Evolutionary conservation across 2,797 vertebrate genomes (phyloP).

Genomic region (Nothura maculosa): DNA sequence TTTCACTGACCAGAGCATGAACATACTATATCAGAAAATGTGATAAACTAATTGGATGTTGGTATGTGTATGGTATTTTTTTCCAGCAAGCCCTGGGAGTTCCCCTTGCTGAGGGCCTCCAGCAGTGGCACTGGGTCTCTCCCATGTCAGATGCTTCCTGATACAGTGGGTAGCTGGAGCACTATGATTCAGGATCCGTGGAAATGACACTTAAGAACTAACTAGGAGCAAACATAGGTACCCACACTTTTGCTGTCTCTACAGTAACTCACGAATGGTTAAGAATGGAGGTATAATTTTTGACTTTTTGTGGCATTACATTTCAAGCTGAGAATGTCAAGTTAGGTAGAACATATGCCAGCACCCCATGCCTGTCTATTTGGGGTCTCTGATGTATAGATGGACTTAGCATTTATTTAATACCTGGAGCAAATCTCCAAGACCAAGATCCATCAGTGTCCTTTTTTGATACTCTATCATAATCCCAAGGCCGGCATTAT

Average conservation of each 20-base stretch:
- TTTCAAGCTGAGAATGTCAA: background rate
- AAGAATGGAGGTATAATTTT: background rate
- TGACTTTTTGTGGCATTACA: background rate
- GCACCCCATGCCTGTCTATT: background rate
- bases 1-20: background rate
- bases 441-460: background rate
- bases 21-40: background rate
- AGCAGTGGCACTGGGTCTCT: too few species aligned
- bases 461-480: background rate
- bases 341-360: background rate
- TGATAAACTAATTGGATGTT: background rate
- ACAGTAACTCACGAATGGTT: background rate
- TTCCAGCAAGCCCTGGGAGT: background rate
- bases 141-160: background rate
- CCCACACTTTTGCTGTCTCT: background rate
- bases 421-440: background rate
- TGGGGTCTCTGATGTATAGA: background rate
- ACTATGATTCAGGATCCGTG: background rate
- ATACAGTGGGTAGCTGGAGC: background rate
- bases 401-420: background rate
- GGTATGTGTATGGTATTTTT: fast-evolving
- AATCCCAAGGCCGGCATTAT: background rate
- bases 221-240: background rate
- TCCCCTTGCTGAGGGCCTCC: background rate
- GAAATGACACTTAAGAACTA: background rate